A percentile compares a stretch with the other conserved stretches of the same genome.
phyloP scores from a whole-genome alignment of 2,113 vertebrate species.

The Lutjanus erythropterus region DNA sequence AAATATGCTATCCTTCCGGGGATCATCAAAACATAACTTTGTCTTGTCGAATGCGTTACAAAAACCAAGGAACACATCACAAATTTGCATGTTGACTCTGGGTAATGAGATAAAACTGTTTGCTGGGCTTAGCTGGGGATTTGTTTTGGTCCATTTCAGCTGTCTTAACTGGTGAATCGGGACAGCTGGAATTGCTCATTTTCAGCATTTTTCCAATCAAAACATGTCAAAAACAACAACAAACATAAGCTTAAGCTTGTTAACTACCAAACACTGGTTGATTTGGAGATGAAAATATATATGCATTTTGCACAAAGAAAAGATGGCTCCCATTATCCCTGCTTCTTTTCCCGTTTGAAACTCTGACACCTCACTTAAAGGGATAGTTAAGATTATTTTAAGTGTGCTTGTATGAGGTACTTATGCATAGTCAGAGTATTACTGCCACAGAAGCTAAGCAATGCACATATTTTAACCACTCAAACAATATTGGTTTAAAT shows the following conservation, averaged over 20 bases:
- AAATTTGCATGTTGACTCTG: neutral
- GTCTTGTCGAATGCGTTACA: neutral
- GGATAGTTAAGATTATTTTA: no score
- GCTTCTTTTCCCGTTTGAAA: neutral
- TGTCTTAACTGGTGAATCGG: neutral
- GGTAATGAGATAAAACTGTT: neutral
- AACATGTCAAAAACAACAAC: neutral
- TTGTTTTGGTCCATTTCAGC: neutral
- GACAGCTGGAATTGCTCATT: neutral
- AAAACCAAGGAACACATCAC: neutral
- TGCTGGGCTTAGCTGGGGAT: neutral
- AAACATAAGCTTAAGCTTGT: neutral
- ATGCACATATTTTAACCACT: no score
- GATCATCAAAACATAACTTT: neutral
- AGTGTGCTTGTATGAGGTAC: no score
- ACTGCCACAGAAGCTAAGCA: no score
- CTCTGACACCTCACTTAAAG: neutral
- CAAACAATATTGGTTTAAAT: no score
- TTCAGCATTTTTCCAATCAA: neutral
- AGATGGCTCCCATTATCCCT: no score
- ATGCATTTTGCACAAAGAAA: neutral
- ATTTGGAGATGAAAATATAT: neutral
- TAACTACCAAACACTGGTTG: neutral
- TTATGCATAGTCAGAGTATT: no score
- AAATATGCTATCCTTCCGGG: neutral